A percentile compares a stretch with the other conserved stretches of the same genome.
Conservation (phyloP, 2,797 vertebrate genomes). For the Cyclopterus lumpus region DNA sequence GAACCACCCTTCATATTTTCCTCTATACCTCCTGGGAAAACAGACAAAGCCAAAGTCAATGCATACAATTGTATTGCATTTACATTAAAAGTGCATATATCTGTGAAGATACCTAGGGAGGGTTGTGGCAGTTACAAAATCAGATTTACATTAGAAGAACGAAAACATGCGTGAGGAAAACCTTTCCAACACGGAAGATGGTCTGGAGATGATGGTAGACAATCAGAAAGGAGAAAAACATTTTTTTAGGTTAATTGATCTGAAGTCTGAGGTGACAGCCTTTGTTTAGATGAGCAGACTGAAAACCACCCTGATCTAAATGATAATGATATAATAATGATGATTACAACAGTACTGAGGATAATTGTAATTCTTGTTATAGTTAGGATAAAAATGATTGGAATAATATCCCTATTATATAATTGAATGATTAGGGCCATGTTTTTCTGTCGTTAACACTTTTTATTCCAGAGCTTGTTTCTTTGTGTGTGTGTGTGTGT, state of each 20-base stretch:
- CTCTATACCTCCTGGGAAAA: too few relatives aligned
- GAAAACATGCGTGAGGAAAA: background rate
- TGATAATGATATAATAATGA: background rate
- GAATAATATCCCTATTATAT: background rate
- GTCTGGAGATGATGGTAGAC: background rate
- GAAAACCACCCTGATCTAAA: background rate
- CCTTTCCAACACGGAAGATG: background rate
- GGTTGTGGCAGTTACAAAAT: background rate
- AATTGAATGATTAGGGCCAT: background rate
- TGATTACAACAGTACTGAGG: background rate
- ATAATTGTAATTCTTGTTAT: background rate
- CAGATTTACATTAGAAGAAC: background rate
- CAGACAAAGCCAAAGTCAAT: background rate
- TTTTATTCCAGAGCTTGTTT: background rate
- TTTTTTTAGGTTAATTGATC: constrained; percentile 1
- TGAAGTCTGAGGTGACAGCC: background rate
- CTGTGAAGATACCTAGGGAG: background rate
- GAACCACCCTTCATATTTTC: background rate
- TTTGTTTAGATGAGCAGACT: background rate
- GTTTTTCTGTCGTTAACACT: background rate
- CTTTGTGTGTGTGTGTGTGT: too few relatives aligned
- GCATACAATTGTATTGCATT: background rate
- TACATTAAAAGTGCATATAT: background rate
- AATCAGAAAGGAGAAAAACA: background rate
- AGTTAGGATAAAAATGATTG: background rate